phyloP scores from a whole-genome alignment of 2,888 invertebrate genomes.

The Thereva unica region DNA sequence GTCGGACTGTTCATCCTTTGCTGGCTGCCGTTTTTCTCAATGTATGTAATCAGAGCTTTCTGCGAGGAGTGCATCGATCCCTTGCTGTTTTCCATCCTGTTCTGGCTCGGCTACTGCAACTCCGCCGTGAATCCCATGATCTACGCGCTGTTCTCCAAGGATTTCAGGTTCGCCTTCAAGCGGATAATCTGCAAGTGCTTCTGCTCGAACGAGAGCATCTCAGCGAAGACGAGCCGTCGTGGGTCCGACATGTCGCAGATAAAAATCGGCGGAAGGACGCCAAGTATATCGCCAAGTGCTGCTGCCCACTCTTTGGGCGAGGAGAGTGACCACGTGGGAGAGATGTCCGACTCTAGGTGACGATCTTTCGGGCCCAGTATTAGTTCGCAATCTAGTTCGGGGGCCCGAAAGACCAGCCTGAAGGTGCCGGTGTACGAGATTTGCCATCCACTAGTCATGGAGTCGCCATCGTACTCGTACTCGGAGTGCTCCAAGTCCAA shows the following conservation, averaged over 20 bases:
- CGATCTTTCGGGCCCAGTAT: constrained; percentile 55
- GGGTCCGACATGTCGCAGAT: constrained; percentile 65
- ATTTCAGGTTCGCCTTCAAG: constrained; percentile 93
- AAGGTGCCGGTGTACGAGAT: constrained; percentile 57
- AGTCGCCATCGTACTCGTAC: constrained; percentile 54
- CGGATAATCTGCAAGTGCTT: constrained; percentile 86
- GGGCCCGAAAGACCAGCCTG: constrained; percentile 54
- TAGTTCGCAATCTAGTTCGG: constrained; percentile 45
- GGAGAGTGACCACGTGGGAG: constrained; percentile 60
- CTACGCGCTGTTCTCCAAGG: constrained; percentile 92
- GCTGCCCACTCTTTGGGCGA: constrained; percentile 62
- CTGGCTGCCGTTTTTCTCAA: constrained; percentile 96
- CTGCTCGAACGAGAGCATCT: constrained; percentile 62
- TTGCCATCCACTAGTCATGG: constrained; percentile 59
- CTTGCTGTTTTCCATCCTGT: constrained; percentile 85
- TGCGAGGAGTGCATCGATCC: constrained; percentile 83
- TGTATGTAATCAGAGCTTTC: constrained; percentile 88
- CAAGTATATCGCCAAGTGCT: constrained; percentile 63
- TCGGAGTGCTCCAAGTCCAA: constrained; percentile 42
- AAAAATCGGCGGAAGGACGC: constrained; percentile 59
- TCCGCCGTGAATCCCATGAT: constrained; percentile 95
- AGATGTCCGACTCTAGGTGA: constrained; percentile 59
- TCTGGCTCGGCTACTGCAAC: constrained; percentile 98
- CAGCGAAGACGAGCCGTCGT: constrained; percentile 59
- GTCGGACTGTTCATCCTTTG: constrained; percentile 96